A percentile compares a stretch with the other conserved stretches of the same genome.
Evolutionary conservation across 2,113 vertebrate species (phyloP).

Genomic region (Neolamprologus devosi): DNA sequence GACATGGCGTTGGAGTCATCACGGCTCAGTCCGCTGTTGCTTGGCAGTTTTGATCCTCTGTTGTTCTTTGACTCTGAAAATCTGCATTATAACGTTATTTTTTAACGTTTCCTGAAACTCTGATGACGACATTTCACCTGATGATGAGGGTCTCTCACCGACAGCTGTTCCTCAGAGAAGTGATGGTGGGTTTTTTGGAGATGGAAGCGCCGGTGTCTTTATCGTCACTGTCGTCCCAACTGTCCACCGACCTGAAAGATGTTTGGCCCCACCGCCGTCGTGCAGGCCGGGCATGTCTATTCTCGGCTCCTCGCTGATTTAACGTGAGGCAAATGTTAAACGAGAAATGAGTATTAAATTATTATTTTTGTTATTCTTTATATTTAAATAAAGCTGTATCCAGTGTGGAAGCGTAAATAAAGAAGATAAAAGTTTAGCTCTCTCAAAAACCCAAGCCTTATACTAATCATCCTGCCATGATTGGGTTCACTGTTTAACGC

Average conservation of each 20-base stretch:
- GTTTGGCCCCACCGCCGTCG: conserved; percentile 84
- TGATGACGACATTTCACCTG: background rate
- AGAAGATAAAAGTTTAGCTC: background rate
- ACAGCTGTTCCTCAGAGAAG: background rate
- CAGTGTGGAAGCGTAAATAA: background rate
- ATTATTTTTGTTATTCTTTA: background rate
- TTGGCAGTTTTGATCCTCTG: conserved; percentile 62
- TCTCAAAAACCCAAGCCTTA: background rate
- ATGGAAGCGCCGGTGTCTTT: conserved; percentile 66
- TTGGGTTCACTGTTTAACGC: background rate
- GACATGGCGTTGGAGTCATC: conserved; percentile 61
- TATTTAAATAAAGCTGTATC: background rate
- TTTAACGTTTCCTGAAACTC: background rate
- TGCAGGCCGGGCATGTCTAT: conserved; percentile 59
- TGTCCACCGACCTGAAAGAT: conserved; percentile 64
- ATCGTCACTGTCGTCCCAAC: conserved; percentile 78
- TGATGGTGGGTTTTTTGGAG: conserved; percentile 82
- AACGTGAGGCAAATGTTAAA: background rate
- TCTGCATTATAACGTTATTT: background rate
- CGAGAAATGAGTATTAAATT: background rate
- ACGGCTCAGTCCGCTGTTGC: conserved; percentile 37
- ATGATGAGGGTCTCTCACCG: background rate
- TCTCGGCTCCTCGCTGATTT: background rate
- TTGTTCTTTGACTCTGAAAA: conserved; percentile 37
- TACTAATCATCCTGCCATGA: background rate